Base-by-base conservation (phyloP, 2,797 vertebrate genomes). In the Enteromius fasciolatus region DNA sequence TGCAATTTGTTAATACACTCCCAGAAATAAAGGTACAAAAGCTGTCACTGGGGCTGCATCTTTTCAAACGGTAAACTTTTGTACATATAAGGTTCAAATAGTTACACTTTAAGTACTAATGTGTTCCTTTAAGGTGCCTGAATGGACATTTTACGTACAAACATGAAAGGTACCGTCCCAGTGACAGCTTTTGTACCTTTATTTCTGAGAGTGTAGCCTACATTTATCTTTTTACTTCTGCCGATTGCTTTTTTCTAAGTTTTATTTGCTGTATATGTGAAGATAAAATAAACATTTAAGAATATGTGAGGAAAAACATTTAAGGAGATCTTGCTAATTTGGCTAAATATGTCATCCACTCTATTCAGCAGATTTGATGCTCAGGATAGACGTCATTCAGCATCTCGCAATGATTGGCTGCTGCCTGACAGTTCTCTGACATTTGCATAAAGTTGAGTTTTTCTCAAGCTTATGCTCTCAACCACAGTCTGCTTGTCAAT, bases 391-490 rank as follows among this genome's bases (percentile, higher is more conserved):
- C 17, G 8, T 18, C 25, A 72, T 46, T 11, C 17, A 48, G 18
- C 7, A 52, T 12, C 70, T 52, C 10, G 5, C 8, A 72, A 46
- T 20, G 17, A 73, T n/a, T 52, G 31, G 48, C 70, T 12, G 15
- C 44, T 33, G 11, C 46, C 10, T 50, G 46, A 48, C 11, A 31
- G 31, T 73, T 52, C 31, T 52, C 28, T 33, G 25, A 33, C 18
- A 52, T 73, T 73, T 52, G 72, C 72, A 57, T 75, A 25, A 75
- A 25, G 52, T 57, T 39, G 31, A 57, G 50, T 52, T 2, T 57
- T 57, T 57, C 52, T 75, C 72, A 39, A 57, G 28, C 20, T 54
- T 23, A 54, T 6, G 3, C 20, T 50, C 46, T 54, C 18, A 20
- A 4, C 11, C 72, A 73, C 48, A 52, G 7, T 74, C 31, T 36